Base-by-base conservation (phyloP, 2,797 vertebrate genomes). In the Crax fasciolata region DNA sequence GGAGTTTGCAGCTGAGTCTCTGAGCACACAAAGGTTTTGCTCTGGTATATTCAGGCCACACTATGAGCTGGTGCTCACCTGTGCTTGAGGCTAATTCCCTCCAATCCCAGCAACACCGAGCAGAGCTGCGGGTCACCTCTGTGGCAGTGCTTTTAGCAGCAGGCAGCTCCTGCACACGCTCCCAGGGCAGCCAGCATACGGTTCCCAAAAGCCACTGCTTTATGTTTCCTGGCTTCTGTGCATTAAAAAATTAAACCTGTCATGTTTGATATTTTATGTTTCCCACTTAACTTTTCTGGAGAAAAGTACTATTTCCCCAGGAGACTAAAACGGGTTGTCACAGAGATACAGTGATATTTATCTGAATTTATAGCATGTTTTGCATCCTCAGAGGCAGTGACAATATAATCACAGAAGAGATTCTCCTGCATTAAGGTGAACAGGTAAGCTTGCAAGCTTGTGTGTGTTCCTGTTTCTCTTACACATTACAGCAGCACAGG, bases 171-270 rank as follows among this genome's bases (percentile, higher is more conserved):
- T 0, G 12, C 0, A 0, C 7, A 3, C 0, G 0, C 84, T 79
- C 87, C 93, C 46, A 0, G 52, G 67, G 71, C 67, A 87, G 35
- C 38, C 66, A 43, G 30, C 1, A 0, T 28, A 48, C 81, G 20
- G 61, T 2, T 86, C 86, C 86, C 84, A 1, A 4, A 59, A 81
- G 82, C 66, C 79, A 48, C 9, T 5, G 71, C 82, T 88, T 55
- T 59, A 6, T 5, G 3, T 28, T 77, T 63, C 46, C 79, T 23
- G 57, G 24, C 76, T 95, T 35, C 63, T 44, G 63, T 2, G 43
- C 86, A 58, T 94, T 94, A 61, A 84, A 94, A 92, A 95, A 96
- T 88, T 76, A 87, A 89, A 93, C 71, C 84, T 88, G 79, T 84
- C 94, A 91, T 72, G 81, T 94, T 92, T 0, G 0, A 91, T 83